Percentiles rank a stretch among this genome's conserved stretches.
phyloP scores from a whole-genome alignment of 2,888 invertebrate species.

The Nycteola revayana region DNA sequence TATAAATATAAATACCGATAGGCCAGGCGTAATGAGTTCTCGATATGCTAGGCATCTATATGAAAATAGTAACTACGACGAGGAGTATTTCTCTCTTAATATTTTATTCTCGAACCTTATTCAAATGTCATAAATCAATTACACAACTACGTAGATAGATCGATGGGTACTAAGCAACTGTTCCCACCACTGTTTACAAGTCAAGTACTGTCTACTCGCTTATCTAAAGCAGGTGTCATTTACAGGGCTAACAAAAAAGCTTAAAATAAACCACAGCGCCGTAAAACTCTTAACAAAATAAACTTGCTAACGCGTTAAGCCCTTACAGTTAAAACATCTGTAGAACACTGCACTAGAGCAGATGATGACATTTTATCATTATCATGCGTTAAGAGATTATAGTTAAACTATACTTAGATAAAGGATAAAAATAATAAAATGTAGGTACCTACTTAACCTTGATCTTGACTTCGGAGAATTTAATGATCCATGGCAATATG shows the following conservation, averaged over 20 bases:
- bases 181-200: slow-evolving; percentile 27
- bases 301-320: slow-evolving; percentile 67
- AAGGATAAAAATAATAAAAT: too few relatives aligned
- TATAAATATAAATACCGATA: too few relatives aligned
- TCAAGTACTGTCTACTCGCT: slow-evolving; percentile 28
- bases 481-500: too few relatives aligned
- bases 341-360: slow-evolving; percentile 41
- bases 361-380: slow-evolving; percentile 47
- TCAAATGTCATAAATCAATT: too few relatives aligned
- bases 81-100: too few relatives aligned
- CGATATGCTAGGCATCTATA: too few relatives aligned
- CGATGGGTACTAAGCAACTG: neutral
- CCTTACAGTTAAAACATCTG: slow-evolving; percentile 61
- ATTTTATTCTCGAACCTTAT: too few relatives aligned
- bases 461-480: too few relatives aligned
- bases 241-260: slow-evolving; percentile 49
- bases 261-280: slow-evolving; percentile 64
- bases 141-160: too few relatives aligned
- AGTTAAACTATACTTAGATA: neutral
- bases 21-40: too few relatives aligned
- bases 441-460: too few relatives aligned
- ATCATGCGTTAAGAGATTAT: slow-evolving; percentile 16
- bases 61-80: too few relatives aligned
- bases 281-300: slow-evolving; percentile 78
- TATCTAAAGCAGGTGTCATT: slow-evolving; percentile 74